Evolutionary conservation across 2,113 vertebrate species (phyloP), one percentile per base, ranked within the genome.

Genomic region (Numida meleagris): DNA sequence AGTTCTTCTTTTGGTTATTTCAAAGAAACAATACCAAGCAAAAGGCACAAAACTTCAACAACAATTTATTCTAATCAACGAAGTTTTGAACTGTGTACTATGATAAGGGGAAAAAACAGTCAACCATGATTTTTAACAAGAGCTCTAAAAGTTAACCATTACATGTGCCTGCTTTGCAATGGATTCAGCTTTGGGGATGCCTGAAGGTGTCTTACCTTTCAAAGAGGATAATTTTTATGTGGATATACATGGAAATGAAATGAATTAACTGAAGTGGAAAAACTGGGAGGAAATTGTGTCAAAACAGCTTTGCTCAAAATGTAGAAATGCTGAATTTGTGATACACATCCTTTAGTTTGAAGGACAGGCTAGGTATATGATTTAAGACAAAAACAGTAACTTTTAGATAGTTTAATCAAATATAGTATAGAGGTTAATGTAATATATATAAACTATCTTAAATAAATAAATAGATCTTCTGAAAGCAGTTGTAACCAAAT

Each of bases 191-290:
- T 67, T 77, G 31, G 42, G 68, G 38, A 66, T 70, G 68, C 50
- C 89, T 88, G 72, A 66, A 92, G 53, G 66, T 88, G 19, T 72
- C 58, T 78, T 89, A 68, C 31, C 67, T 94, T 83, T 93, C 94
- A 65, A 9, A 94, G 63, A 62, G 45, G 70, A 68, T 66, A 83
- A 20, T 65, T 63, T 57, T 94, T 73, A 19, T 17, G 27, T 89
- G 25, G 38, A 87, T 88, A 65, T 73, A 75, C 24, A 50, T 46
- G 58, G 62, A 93, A 93, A 86, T 75, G 3, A 76, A 95, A 68
- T 62, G 0, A 73, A 94, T 89, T 81, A 90, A 78, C 42, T 90
- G 68, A 92, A 85, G 81, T 83, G 46, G 66, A 91, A 87, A 93
- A 87, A 91, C 55, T 14, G 27, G 19, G 57, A 91, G 29, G 38